phyloP scores from a whole-genome alignment of 2,113 vertebrate species.

The Microtus ochrogaster region DNA sequence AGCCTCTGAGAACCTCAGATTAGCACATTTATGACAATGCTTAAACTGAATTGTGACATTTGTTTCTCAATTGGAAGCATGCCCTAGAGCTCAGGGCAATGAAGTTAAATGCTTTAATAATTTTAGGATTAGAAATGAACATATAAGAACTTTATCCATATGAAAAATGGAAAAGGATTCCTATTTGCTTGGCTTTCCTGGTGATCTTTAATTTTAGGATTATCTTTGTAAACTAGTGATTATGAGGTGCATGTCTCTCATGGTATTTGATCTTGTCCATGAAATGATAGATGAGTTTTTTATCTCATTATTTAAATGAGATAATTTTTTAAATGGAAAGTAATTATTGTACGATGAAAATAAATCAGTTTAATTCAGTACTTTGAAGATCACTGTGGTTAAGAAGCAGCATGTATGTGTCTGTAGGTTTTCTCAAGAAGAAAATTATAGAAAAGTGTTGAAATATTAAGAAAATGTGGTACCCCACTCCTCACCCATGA shows the following conservation, averaged over 20 bases:
- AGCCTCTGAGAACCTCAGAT: background rate
- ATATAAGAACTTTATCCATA: conserved; percentile 46
- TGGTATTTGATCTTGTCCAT: conserved; percentile 57
- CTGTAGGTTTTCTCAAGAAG: conserved; percentile 13
- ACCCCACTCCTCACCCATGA: background rate
- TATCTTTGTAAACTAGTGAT: conserved; percentile 55
- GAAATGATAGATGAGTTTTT: conserved; percentile 60
- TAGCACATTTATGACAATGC: background rate
- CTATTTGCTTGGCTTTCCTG: conserved; percentile 38
- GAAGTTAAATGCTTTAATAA: background rate
- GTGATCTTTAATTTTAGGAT: conserved; percentile 70
- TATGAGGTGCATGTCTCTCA: conserved; percentile 53
- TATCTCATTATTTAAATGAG: too few species aligned
- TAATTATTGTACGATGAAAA: conserved; percentile 64
- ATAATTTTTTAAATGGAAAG: conserved; percentile 53
- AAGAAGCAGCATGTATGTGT: background rate
- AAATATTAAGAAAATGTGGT: conserved; percentile 59
- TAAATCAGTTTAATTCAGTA: conserved; percentile 68
- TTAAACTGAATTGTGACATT: conserved; percentile 24
- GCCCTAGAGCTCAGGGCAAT: background rate
- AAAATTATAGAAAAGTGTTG: conserved; percentile 51
- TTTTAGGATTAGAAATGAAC: conserved; percentile 59
- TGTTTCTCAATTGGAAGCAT: conserved; percentile 5
- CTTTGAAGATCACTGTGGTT: conserved; percentile 51
- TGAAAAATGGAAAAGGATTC: conserved; percentile 65